Percentiles rank a stretch among this genome's conserved stretches.
phyloP scores from a whole-genome alignment of 2,797 vertebrate genomes.

The Eulemur albifrons region DNA sequence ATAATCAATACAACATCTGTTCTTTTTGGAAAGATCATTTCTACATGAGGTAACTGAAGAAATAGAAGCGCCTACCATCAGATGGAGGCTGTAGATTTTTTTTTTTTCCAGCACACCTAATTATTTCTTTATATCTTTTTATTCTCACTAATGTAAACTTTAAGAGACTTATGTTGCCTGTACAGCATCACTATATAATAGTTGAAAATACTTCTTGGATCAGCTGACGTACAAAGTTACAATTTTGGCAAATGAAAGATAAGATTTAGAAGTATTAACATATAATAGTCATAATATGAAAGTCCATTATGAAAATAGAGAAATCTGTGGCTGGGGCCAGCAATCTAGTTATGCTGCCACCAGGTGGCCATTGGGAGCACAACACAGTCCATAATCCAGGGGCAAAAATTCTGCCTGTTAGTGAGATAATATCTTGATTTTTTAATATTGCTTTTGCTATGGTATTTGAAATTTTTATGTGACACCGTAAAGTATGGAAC shows the following conservation, averaged over 20 bases:
- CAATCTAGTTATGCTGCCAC: neutral
- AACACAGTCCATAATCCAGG: neutral
- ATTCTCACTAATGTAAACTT: neutral
- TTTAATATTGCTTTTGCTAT: neutral
- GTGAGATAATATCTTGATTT: neutral
- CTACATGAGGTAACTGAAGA: neutral
- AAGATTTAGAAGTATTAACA: neutral
- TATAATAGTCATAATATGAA: neutral
- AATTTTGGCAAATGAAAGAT: neutral
- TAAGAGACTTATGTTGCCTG: neutral
- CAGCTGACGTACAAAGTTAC: neutral
- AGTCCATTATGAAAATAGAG: neutral
- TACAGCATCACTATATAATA: neutral
- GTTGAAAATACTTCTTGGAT: neutral
- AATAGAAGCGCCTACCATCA: neutral
- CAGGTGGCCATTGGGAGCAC: too few relatives aligned
- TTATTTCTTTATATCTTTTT: neutral
- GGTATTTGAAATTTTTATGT: neutral
- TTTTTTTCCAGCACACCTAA: neutral
- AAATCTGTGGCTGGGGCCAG: too few relatives aligned
- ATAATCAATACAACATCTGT: neutral
- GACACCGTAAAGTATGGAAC: neutral
- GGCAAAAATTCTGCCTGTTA: neutral
- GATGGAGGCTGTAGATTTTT: neutral
- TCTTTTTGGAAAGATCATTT: neutral